A percentile compares a stretch with the other conserved stretches of the same genome.
These are phyloP conservation scores for Eulemur mongoz DNA, from an alignment of 2,797 vertebrate genomes.

Conservation along the genomic window DNA sequence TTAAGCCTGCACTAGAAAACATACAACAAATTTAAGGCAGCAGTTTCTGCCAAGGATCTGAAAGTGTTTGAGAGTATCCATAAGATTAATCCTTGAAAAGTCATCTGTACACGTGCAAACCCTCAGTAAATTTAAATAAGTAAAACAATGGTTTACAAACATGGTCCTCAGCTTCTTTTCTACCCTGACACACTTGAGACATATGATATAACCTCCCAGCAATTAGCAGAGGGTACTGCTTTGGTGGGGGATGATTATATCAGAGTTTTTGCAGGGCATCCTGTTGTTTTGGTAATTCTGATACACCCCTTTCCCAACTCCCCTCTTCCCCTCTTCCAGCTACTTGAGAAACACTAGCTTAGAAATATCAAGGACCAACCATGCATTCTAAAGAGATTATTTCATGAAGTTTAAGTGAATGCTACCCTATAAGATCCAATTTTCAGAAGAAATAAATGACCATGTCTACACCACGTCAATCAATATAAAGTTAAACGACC, in stretches of 20 bases:
- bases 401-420: not conserved
- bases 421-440: not conserved
- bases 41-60: not conserved
- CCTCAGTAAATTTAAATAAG: not conserved
- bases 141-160: not conserved
- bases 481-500: not conserved
- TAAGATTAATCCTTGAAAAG: not conserved
- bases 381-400: not conserved
- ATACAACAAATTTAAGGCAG: not conserved
- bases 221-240: not conserved
- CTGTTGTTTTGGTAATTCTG: not conserved
- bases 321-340: not conserved
- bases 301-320: not conserved
- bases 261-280: not conserved
- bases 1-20: not conserved
- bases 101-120: not conserved
- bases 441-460: constrained; percentile 6
- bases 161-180: not conserved
- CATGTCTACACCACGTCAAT: not conserved
- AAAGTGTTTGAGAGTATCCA: not conserved
- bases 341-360: not conserved
- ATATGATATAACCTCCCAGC: not conserved
- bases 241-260: not conserved
- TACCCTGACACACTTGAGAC: not conserved
- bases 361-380: not conserved